Conservation (phyloP, 2,113 vertebrate species). For the Narcine bancroftii region DNA sequence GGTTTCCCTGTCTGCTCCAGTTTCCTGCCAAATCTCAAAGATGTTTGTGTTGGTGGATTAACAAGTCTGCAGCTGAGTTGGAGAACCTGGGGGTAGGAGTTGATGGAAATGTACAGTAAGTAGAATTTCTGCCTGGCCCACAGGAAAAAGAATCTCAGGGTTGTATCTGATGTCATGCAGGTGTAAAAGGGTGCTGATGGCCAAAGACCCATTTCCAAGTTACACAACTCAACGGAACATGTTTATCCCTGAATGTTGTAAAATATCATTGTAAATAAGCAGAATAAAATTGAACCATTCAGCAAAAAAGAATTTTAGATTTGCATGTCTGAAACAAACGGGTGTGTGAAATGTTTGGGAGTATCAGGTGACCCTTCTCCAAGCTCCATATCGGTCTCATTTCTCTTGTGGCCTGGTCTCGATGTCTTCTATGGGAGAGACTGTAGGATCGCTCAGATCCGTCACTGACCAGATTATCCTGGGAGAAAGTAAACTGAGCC, state of each 20-base stretch:
- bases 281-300: not conserved
- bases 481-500: not conserved
- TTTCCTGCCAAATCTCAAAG: no score
- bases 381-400: not conserved
- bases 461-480: not conserved
- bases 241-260: not conserved
- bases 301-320: not conserved
- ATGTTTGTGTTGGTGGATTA: no score
- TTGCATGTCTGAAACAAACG: not conserved
- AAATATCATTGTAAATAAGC: not conserved
- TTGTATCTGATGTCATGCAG: no score
- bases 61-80: no score
- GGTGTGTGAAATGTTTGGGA: not conserved
- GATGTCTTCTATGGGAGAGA: not conserved
- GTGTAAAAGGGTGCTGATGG: no score
- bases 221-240: no score
- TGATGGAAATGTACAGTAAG: no score
- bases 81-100: no score
- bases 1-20: no score
- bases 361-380: not conserved
- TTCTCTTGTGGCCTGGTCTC: not conserved
- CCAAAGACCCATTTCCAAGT: no score
- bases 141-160: no score
- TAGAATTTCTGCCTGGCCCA: no score
- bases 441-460: not conserved